These are phyloP conservation scores for Pseudobourletiella spinata DNA, from an alignment of 1,140 invertebrate genomes.

Conservation along the genomic window DNA sequence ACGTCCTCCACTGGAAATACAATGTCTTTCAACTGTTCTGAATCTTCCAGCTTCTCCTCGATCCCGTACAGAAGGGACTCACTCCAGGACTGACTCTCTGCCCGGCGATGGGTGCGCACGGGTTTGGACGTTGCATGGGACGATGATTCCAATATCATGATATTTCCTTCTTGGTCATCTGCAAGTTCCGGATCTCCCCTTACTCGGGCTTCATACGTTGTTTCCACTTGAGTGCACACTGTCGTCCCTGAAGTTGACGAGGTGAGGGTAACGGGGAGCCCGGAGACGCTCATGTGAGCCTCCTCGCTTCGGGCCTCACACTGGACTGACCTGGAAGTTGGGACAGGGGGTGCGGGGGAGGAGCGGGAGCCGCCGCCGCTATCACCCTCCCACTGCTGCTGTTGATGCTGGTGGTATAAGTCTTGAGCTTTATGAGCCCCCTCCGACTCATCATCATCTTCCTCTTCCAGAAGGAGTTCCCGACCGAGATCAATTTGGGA, in stretches of 20 bases:
- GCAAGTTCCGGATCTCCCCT: constrained; percentile 24
- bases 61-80: constrained; percentile 28
- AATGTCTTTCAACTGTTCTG: constrained; percentile 35
- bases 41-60: constrained; percentile 38
- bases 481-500: constrained; percentile 51
- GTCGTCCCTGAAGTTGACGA: constrained; percentile 26
- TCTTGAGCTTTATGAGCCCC: constrained; percentile 39
- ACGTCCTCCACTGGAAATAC: constrained; percentile 38
- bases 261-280: constrained; percentile 29
- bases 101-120: constrained; percentile 17
- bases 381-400: constrained; percentile 42
- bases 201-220: constrained; percentile 26
- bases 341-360: neutral
- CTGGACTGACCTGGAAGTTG: constrained; percentile 18
- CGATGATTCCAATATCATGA: constrained; percentile 19
- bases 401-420: constrained; percentile 48
- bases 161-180: constrained; percentile 33
- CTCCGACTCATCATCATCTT: constrained; percentile 18
- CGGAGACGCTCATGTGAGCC: neutral
- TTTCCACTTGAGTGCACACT: constrained; percentile 34
- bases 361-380: constrained; percentile 2
- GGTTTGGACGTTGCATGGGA: neutral
- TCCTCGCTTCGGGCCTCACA: constrained; percentile 16
- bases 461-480: constrained; percentile 38
- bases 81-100: constrained; percentile 30